Base-by-base conservation (phyloP, 2,113 vertebrate species). In the Nesogale talazaci region DNA sequence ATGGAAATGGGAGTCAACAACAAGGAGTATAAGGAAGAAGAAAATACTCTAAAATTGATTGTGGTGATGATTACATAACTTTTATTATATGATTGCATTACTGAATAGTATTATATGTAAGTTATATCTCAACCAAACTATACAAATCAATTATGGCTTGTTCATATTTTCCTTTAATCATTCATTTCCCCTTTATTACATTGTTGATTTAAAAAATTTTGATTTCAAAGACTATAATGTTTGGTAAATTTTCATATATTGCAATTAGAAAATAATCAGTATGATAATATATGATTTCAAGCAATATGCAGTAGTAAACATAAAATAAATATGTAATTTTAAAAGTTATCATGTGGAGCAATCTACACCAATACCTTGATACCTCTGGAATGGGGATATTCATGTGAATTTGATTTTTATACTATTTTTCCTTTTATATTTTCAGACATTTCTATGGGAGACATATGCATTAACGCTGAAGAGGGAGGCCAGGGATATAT, bases 341-440 rank as follows among this genome's bases (percentile, higher is more conserved):
- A 72, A 89, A 92, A 80, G 27, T 92, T 74, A 92, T 67, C 42
- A 31, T 23, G 15, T 77, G 36, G 67, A 75, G 70, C 86, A 2
- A 34, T 77, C 27, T 72, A 67, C 27, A 67, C 19, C 19, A 78
- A 82, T 27, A 79, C 84, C 34, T 42, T 67, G 36, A 38, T 81
- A 74, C 2, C 2, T 81, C 22, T 72, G 59, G 61, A 12, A 16
- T 23, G 10, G 52, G 34, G 52, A 52, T 34, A 61, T 42, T 12
- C 19, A 27, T 38, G 8, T 59, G 83, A 67, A 72, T 70, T 36
- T 70, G 20, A 72, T 83, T 65, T 89, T 83, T 92, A 15, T 90
- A 74, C 3, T 61, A 5, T 38, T 87, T 92, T 79, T 42, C 46
- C n/a, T 9, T 38, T 70, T 82, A 22, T 38, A 65, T 89, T 89